Conservation (phyloP, 2,888 invertebrate genomes). For the Choristoneura rosaceana region DNA sequence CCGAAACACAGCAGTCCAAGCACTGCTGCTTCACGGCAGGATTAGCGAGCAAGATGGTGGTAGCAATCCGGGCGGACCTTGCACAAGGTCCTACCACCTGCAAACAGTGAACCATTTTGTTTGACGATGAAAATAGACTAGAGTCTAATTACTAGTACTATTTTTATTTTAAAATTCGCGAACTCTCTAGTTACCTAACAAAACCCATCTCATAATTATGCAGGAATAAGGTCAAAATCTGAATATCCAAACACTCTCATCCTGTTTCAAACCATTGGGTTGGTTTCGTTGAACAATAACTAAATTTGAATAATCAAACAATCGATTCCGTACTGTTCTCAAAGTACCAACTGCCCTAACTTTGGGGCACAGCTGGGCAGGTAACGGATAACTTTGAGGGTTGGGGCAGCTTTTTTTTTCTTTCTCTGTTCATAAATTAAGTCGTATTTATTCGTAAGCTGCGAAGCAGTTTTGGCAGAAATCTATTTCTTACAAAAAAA, state of each 20-base stretch:
- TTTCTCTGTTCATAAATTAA: slow-evolving; percentile 28
- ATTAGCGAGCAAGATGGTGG: no score
- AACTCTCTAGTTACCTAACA: background rate
- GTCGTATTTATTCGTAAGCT: slow-evolving; percentile 11
- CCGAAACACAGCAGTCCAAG: no score
- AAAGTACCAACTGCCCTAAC: slow-evolving; percentile 1
- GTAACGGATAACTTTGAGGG: slow-evolving; percentile 35
- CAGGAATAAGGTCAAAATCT: background rate
- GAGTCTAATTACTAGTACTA: no score
- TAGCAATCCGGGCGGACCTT: no score
- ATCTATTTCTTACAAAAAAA: background rate
- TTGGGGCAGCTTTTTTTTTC: slow-evolving; percentile 27
- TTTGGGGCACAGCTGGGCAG: slow-evolving; percentile 20
- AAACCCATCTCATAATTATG: background rate
- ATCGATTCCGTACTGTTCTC: slow-evolving; percentile 12
- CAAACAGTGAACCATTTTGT: no score
- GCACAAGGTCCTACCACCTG: no score
- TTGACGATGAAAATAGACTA: no score
- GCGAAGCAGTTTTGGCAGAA: background rate
- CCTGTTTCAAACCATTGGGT: background rate
- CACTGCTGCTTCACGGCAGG: no score
- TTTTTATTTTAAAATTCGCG: background rate
- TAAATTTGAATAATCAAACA: slow-evolving; percentile 8
- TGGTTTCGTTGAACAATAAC: background rate
- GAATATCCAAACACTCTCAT: slow-evolving; percentile 6